These are phyloP conservation scores for Falco naumanni DNA, from an alignment of 2,797 vertebrate genomes.

Conservation along the genomic window DNA sequence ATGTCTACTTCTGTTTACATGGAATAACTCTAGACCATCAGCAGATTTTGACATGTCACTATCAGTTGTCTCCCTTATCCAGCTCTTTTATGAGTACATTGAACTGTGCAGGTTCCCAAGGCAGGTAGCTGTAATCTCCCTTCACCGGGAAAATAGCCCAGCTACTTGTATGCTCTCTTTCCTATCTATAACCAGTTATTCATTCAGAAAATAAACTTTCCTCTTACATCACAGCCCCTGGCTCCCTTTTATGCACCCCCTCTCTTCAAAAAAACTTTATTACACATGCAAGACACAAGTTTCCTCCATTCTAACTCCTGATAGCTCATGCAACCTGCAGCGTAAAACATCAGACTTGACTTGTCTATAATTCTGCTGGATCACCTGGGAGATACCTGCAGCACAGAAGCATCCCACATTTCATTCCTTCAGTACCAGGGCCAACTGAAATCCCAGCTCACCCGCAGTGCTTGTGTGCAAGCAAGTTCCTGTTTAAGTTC, in stretches of 20 bases:
- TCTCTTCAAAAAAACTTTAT: neutral
- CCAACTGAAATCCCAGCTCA: neutral
- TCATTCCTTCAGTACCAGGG: neutral
- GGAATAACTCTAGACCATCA: neutral
- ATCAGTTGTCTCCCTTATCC: neutral
- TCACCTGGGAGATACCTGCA: neutral
- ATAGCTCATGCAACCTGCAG: neutral
- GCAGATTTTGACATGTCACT: neutral
- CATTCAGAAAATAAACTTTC: neutral
- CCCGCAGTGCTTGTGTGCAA: neutral
- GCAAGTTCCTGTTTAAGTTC: neutral
- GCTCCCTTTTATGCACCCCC: neutral
- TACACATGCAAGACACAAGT: neutral
- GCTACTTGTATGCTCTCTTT: neutral
- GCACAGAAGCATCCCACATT: neutral
- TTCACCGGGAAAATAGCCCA: neutral
- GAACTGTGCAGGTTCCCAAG: neutral
- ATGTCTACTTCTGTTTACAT: neutral
- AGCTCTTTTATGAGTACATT: neutral
- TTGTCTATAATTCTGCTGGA: neutral
- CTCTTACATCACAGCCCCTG: neutral
- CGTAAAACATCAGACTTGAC: neutral
- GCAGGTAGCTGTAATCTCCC: neutral
- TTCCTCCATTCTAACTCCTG: neutral
- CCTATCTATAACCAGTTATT: neutral